Conservation (phyloP, 2,797 vertebrate species). For the Diplodus puntazzo region DNA sequence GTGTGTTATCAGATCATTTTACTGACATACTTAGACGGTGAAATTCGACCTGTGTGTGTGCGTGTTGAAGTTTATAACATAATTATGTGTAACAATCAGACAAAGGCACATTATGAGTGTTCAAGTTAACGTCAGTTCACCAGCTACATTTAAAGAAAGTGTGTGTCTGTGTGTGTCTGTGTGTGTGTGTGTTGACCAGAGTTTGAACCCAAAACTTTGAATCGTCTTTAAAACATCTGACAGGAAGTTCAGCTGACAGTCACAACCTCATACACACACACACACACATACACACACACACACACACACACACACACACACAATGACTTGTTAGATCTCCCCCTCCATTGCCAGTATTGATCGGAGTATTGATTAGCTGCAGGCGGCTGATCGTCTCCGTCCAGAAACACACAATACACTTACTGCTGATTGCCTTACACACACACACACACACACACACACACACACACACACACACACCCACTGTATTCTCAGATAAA, state of each 20-base stretch:
- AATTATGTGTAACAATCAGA: constrained; percentile 12
- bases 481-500: background rate
- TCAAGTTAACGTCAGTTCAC: background rate
- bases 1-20: background rate
- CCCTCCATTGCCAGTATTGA: constrained; percentile 57
- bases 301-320: constrained; percentile 25
- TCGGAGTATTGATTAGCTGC: constrained; percentile 58
- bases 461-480: constrained; percentile 30
- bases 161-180: background rate
- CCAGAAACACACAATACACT: constrained; percentile 65
- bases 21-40: constrained; percentile 7
- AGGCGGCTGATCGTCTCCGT: constrained; percentile 65
- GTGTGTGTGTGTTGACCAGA: constrained; percentile 1
- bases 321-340: constrained; percentile 44
- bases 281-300: constrained; percentile 4
- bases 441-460: constrained; percentile 35
- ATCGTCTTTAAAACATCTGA: background rate
- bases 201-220: constrained; percentile 23
- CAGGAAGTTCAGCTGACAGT: constrained; percentile 30
- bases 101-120: background rate
- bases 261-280: background rate
- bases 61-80: background rate
- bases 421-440: constrained; percentile 56
- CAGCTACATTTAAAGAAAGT: background rate
- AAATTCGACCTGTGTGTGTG: background rate